phyloP scores from a whole-genome alignment of 2,888 invertebrate genomes.

The Dryococelus australis region DNA sequence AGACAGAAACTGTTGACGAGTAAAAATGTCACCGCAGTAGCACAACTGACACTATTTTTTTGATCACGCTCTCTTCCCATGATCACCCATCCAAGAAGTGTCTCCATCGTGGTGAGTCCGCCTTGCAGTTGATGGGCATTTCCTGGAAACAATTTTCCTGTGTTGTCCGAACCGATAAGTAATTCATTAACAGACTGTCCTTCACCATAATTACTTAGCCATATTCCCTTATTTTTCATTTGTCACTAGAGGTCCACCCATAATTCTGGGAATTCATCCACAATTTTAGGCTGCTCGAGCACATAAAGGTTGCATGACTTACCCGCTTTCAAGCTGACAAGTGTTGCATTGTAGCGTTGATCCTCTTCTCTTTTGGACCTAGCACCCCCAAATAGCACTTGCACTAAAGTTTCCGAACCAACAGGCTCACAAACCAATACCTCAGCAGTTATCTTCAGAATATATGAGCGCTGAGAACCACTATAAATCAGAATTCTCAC shows the following conservation, averaged over 20 bases:
- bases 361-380: background rate
- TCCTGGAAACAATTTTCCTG: conserved; percentile 7
- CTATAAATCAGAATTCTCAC: background rate
- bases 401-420: background rate
- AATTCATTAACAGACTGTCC: background rate
- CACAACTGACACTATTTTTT: background rate
- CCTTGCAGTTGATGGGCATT: background rate
- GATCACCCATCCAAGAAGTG: background rate
- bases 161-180: background rate
- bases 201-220: background rate
- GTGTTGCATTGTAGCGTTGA: background rate
- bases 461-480: conserved; percentile 1
- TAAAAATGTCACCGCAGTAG: background rate
- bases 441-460: background rate
- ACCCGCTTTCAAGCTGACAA: background rate
- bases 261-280: background rate
- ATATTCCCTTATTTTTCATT: background rate
- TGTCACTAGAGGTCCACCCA: background rate
- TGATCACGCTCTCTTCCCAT: background rate
- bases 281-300: background rate
- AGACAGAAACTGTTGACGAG: background rate
- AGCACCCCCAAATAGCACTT: conserved; percentile 1
- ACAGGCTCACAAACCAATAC: background rate
- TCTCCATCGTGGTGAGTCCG: background rate
- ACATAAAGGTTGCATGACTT: background rate